A percentile compares a stretch with the other conserved stretches of the same genome.
These are phyloP conservation scores for Microdon myrmicae DNA, from an alignment of 2,888 invertebrate genomes.

Conservation along the genomic window DNA sequence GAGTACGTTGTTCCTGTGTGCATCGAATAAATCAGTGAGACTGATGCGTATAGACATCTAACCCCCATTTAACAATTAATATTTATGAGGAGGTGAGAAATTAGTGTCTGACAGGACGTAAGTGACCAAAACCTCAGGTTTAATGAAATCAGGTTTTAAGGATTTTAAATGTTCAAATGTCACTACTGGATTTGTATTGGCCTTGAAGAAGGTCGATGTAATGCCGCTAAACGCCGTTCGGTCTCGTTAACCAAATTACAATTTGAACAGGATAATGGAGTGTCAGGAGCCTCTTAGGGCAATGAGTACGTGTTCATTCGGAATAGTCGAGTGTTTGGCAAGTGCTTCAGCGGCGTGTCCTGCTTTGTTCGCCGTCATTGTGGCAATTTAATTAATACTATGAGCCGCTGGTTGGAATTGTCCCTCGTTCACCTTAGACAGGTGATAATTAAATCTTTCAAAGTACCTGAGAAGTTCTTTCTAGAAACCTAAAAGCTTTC, in stretches of 20 bases:
- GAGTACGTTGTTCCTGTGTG: no score
- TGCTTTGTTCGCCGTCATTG: constrained; percentile 41
- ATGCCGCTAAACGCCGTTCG: no score
- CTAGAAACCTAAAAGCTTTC: constrained; percentile 24
- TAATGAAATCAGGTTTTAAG: neutral
- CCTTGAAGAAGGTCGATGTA: no score
- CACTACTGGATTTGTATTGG: no score
- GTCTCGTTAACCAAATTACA: constrained; percentile 42
- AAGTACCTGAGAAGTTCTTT: constrained; percentile 20
- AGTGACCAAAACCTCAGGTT: neutral
- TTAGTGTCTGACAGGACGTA: constrained; percentile 13
- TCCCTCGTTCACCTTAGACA: constrained; percentile 29
- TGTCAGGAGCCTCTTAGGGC: constrained; percentile 18
- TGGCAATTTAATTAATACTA: constrained; percentile 51
- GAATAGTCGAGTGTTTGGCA: constrained; percentile 24
- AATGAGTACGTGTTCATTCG: constrained; percentile 10
- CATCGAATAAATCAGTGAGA: constrained; percentile 35
- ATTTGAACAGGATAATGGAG: constrained; percentile 45
- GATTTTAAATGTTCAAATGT: constrained; percentile 5
- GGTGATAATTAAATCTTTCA: constrained; percentile 43
- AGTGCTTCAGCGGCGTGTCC: constrained; percentile 36
- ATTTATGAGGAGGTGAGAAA: constrained; percentile 39
- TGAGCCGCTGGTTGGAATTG: constrained; percentile 40
- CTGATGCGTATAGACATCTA: constrained; percentile 35
- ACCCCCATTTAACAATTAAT: constrained; percentile 32